Evolutionary conservation across 2,113 vertebrate species (phyloP).

Genomic region (Paratilapia polleni): DNA sequence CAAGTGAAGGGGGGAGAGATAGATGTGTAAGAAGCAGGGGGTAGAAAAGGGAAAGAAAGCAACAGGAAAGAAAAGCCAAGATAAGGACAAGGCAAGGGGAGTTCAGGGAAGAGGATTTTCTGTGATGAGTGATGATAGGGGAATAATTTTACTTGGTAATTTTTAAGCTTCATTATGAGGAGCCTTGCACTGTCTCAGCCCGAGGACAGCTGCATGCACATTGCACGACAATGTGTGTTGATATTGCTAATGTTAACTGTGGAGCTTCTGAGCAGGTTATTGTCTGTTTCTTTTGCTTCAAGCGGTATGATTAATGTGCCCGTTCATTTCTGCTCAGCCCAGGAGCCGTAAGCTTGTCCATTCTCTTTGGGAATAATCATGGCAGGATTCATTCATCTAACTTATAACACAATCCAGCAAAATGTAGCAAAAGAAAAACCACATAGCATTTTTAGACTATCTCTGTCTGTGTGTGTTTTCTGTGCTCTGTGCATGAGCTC

Average conservation of each 20-base stretch:
- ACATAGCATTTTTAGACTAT: constrained; percentile 6
- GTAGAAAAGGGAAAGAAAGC: constrained; percentile 12
- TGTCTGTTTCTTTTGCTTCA: constrained; percentile 41
- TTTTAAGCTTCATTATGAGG: constrained; percentile 46
- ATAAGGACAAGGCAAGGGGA: constrained; percentile 9
- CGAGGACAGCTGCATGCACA: constrained; percentile 35
- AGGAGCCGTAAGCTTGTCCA: constrained; percentile 17
- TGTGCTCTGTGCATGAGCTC: not conserved
- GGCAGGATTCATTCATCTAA: constrained; percentile 50
- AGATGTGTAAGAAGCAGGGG: not conserved
- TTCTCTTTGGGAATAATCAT: constrained; percentile 45
- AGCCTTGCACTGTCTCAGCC: constrained; percentile 19
- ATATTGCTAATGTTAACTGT: constrained; percentile 29
- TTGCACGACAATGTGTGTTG: constrained; percentile 28
- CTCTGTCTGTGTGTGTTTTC: not conserved
- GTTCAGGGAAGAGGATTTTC: constrained; percentile 36
- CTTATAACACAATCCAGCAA: constrained; percentile 13
- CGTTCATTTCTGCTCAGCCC: constrained; percentile 3
- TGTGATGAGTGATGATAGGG: constrained; percentile 35
- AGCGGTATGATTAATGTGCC: constrained; percentile 64
- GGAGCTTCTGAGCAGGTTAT: constrained; percentile 49
- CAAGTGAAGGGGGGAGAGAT: constrained; percentile 6
- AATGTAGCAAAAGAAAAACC: constrained; percentile 10
- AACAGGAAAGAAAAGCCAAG: constrained; percentile 29
- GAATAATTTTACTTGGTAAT: constrained; percentile 51